These are phyloP conservation scores for Shargacucullia verbasci DNA, from an alignment of 2,888 invertebrate genomes.

Conservation along the genomic window DNA sequence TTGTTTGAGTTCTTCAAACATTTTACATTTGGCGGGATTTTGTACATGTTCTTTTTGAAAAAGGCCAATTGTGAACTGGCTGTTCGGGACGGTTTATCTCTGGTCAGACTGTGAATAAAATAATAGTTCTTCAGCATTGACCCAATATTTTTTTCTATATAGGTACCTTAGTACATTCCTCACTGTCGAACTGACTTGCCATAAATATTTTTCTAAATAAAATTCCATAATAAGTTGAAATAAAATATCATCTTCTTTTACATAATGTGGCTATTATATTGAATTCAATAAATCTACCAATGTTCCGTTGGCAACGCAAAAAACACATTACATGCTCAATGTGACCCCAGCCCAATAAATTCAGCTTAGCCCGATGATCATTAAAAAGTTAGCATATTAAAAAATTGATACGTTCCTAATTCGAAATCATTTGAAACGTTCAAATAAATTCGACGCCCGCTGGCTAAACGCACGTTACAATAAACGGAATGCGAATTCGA, in stretches of 20 bases:
- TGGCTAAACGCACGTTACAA: slow-evolving; percentile 62
- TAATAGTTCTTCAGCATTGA: no score
- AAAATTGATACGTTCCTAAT: slow-evolving; percentile 78
- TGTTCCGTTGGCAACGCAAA: slow-evolving; percentile 2
- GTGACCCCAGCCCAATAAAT: slow-evolving; percentile 45
- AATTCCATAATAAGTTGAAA: no score
- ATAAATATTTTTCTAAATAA: no score
- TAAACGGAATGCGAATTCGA: slow-evolving; percentile 71
- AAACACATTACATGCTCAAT: slow-evolving; percentile 33
- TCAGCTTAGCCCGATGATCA: slow-evolving; percentile 50
- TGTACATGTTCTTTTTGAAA: no score
- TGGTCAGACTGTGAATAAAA: no score
- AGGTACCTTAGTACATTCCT: no score
- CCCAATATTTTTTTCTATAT: no score
- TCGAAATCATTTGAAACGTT: slow-evolving; percentile 71
- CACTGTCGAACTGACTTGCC: no score
- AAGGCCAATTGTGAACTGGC: no score
- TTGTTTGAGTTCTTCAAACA: background rate
- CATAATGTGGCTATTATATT: background rate
- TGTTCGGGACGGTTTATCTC: no score
- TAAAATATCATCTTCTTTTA: no score
- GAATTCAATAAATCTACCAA: slow-evolving; percentile 31
- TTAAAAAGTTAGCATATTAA: slow-evolving; percentile 58
- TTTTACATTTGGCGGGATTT: background rate
- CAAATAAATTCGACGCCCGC: slow-evolving; percentile 65